phyloP scores from a whole-genome alignment of 2,888 invertebrate genomes.

The Lypha dubia region DNA sequence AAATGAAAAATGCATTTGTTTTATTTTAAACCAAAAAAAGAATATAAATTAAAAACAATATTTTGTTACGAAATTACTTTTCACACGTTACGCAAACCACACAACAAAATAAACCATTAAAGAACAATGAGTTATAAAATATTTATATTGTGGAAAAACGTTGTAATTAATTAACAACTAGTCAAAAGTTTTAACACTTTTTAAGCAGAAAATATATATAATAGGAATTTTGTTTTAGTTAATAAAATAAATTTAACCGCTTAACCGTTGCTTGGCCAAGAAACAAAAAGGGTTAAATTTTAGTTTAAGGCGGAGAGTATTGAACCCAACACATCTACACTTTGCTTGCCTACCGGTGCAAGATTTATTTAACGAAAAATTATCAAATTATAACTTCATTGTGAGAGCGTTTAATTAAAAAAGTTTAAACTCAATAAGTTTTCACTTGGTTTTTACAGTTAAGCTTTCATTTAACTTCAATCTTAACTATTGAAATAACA shows the following conservation, averaged over 20 bases:
- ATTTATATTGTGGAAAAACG: slow-evolving; percentile 43
- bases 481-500: too few relatives aligned
- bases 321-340: too few relatives aligned
- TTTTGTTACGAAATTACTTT: slow-evolving; percentile 65
- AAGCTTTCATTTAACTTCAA: too few relatives aligned
- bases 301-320: too few relatives aligned
- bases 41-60: too few relatives aligned
- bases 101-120: slow-evolving; percentile 17
- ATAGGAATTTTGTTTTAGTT: background rate
- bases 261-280: background rate
- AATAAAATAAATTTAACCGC: background rate
- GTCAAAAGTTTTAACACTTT: slow-evolving; percentile 35
- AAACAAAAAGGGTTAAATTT: too few relatives aligned
- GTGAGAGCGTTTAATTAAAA: slow-evolving; percentile 42
- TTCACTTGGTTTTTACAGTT: background rate
- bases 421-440: background rate
- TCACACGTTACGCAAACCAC: slow-evolving; percentile 68
- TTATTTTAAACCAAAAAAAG: slow-evolving; percentile 36
- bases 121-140: slow-evolving; percentile 15
- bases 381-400: background rate
- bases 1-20: slow-evolving; percentile 60
- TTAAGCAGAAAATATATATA: background rate
- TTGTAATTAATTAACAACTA: slow-evolving; percentile 40
- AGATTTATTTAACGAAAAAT: background rate
- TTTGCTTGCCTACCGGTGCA: too few relatives aligned